Percentiles rank a stretch among this genome's conserved stretches.
Conservation (phyloP, 2,888 invertebrate genomes). For the Tanypteryx hageni region DNA sequence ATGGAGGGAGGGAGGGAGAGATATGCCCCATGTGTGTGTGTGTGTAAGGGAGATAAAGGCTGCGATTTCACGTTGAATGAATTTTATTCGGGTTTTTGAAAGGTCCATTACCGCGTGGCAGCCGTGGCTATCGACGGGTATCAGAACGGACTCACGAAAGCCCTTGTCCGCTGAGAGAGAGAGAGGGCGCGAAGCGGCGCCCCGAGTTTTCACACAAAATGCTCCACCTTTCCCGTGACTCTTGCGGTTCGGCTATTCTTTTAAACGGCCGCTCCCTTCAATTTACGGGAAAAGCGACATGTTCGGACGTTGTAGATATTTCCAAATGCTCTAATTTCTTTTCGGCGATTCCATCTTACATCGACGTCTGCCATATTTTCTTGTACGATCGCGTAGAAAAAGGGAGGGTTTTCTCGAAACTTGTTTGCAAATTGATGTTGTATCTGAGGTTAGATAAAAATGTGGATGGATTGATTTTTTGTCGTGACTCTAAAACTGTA, state of each 20-base stretch:
- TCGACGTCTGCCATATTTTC: neutral
- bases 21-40: neutral
- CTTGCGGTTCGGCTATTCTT: too few relatives aligned
- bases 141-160: neutral
- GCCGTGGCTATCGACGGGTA: neutral
- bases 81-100: constrained; percentile 18
- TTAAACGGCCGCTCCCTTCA: neutral
- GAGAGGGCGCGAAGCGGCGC: neutral
- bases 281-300: neutral
- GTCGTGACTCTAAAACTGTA: too few relatives aligned
- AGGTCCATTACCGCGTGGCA: constrained; percentile 3
- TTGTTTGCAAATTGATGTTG: neutral
- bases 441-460: too few relatives aligned
- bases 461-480: too few relatives aligned
- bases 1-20: too few relatives aligned
- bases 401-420: neutral
- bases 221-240: neutral
- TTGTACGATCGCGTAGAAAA: neutral
- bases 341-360: neutral
- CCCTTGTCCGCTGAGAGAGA: neutral
- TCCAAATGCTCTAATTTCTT: neutral
- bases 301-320: neutral
- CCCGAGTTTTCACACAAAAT: neutral
- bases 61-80: constrained; percentile 20
- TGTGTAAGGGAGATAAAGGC: neutral